A percentile compares a stretch with the other conserved stretches of the same genome.
Conservation (phyloP, 2,113 vertebrate genomes). For the Lanius collurio region DNA sequence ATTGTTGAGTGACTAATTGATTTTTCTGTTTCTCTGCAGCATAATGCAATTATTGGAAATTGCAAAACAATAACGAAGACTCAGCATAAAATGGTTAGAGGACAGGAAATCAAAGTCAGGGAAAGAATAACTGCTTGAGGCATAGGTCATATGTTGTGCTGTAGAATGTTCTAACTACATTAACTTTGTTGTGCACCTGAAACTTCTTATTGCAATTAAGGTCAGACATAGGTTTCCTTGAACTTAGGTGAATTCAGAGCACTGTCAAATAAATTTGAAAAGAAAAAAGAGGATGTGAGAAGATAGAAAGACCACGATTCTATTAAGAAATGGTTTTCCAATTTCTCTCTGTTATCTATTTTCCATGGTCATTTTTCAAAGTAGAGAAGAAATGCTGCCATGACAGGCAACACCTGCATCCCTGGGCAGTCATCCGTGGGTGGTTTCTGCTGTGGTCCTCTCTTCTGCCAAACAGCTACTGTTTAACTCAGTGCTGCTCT, state of each 20-base stretch:
- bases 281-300: background rate
- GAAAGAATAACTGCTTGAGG: background rate
- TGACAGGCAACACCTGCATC: background rate
- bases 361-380: background rate
- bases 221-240: background rate
- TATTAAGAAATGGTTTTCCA: background rate
- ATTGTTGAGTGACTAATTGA: background rate
- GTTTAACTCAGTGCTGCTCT: background rate
- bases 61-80: background rate
- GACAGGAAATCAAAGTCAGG: background rate
- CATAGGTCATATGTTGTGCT: background rate
- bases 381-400: background rate
- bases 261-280: background rate
- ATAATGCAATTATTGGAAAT: background rate
- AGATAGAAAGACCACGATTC: background rate
- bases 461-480: background rate
- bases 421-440: background rate
- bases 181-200: background rate
- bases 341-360: background rate
- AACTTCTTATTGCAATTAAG: background rate
- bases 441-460: background rate
- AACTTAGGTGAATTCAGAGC: background rate
- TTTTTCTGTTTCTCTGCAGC: background rate
- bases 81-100: background rate
- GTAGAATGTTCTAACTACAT: background rate